Base-by-base conservation (phyloP, 2,888 invertebrate species). In the Odontomyia ornata region DNA sequence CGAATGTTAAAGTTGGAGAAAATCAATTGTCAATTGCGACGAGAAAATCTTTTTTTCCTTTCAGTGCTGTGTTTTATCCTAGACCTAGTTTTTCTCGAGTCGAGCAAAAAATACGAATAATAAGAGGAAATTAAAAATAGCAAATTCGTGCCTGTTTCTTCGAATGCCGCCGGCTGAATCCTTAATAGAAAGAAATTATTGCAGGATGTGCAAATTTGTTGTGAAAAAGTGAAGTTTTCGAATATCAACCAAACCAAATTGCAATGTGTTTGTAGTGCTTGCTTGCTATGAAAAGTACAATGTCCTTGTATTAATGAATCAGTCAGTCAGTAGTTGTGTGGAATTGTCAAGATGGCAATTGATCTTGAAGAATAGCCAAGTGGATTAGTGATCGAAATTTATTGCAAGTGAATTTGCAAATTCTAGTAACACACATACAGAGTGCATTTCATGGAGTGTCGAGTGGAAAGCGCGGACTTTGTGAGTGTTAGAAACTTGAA, bases 11-110 rank as follows among this genome's bases (percentile, higher is more conserved):
- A 69, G 25, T 46, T 1, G 47, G 21, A 69, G 69, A 47, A 69
- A 69, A 69, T 69, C 69, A 46, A 69, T 47, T 69, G 7, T 69
- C 13, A n/a, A 65, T 69, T 46, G 64, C 64, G 64, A 64, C 64
- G 18, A 28, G 28, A 64, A 36, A 64, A 11, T 28, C n/a, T n/a
- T 30, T 28, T n/a, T 30, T 15, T 28, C n/a, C 18, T 30, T 28
- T n/a, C 30, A 64, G 64, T 69, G 69, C 27, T 13, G 30, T 69
- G 47, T 46, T 65, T 36, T 69, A 46, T 69, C 69, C 69, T 69
- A 69, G 69, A 69, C 69, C 69, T 69, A 69, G 69, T 47, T 69
- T 69, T 47, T 15, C n/a, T 64, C 11, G n/a, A 64, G 18, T 25
- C 60, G 60, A 60, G 23, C 60, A 18, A 4, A 60, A 60, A 18